Evolutionary conservation across 2,797 vertebrate genomes (phyloP).

Genomic region (Anguilla pacifica): DNA sequence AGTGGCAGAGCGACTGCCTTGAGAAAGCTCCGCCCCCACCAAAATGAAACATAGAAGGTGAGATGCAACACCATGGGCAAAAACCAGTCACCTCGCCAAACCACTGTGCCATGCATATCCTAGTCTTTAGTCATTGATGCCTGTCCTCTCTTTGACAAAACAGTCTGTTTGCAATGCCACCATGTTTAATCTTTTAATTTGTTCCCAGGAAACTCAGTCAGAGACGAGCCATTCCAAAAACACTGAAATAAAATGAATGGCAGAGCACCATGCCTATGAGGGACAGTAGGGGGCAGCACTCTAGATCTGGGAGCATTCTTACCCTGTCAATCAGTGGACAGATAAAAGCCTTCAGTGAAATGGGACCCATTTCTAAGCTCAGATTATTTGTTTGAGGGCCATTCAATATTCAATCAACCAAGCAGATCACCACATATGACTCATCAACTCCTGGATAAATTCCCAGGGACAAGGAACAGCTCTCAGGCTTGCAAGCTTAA

Average conservation of each 20-base stretch:
- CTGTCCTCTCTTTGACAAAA: neutral
- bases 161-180: neutral
- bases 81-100: neutral
- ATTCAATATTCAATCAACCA: conserved; percentile 14
- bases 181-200: neutral
- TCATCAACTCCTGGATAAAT: neutral
- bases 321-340: neutral
- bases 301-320: neutral
- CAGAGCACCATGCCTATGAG: neutral
- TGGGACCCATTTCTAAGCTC: conserved; percentile 5
- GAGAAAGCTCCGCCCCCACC: neutral
- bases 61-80: neutral
- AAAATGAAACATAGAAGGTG: neutral
- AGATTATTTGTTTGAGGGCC: conserved; percentile 3
- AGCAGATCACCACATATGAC: neutral
- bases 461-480: neutral
- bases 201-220: neutral
- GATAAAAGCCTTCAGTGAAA: neutral
- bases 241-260: neutral
- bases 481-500: neutral
- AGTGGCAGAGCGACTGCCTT: neutral
- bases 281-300: neutral
- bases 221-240: neutral
- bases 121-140: neutral
- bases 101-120: neutral